Percentiles rank a stretch among this genome's conserved stretches.
Evolutionary conservation across 2,797 vertebrate genomes (phyloP).

Genomic region (Diplodus sargus): DNA sequence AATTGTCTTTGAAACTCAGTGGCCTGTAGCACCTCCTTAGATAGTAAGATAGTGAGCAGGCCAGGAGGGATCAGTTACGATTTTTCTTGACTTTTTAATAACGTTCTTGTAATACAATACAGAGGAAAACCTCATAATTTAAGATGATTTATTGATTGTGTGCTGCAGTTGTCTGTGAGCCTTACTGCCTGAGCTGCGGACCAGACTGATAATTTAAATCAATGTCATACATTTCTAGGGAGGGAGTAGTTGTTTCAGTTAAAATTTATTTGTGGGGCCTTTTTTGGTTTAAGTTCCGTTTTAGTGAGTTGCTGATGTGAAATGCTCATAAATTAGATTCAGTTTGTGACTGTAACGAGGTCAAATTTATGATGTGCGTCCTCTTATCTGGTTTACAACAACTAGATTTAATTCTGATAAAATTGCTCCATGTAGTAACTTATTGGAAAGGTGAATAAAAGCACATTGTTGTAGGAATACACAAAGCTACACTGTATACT

Average conservation of each 20-base stretch:
- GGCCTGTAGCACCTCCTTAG: no score
- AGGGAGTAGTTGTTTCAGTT: background rate
- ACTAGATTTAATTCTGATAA: background rate
- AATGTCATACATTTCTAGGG: background rate
- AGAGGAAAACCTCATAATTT: background rate
- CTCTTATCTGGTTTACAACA: background rate
- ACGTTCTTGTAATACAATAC: conserved; percentile 1
- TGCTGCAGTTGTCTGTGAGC: background rate
- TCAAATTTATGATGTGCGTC: no score
- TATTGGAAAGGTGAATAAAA: background rate
- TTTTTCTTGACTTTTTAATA: conserved; percentile 25
- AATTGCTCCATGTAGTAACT: background rate
- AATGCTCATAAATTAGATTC: background rate
- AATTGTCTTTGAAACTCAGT: background rate
- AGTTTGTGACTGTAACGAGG: background rate
- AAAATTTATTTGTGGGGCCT: no score
- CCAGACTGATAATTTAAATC: background rate
- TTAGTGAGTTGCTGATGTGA: background rate
- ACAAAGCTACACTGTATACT: background rate
- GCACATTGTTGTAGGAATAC: background rate
- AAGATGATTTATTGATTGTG: conserved; percentile 9
- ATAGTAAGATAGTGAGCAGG: background rate
- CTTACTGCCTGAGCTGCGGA: background rate
- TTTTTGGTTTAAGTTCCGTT: background rate
- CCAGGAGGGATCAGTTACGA: background rate